Conservation (phyloP, 92 coral and sea anemone genomes). For the Heliopora coerulea region DNA sequence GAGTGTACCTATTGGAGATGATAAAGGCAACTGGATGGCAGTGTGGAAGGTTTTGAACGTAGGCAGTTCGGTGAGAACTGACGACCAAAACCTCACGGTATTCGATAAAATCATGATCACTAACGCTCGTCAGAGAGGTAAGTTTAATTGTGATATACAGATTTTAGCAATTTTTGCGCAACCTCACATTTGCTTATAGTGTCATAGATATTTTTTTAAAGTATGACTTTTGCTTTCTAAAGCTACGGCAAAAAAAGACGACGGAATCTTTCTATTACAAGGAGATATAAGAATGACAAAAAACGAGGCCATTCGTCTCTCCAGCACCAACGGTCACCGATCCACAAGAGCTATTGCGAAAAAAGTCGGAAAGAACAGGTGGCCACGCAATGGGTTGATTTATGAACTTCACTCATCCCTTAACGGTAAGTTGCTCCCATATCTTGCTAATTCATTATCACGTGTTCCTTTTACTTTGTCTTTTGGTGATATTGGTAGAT, state of each 20-base stretch:
- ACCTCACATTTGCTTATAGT: not conserved
- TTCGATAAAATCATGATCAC: conserved; percentile 2
- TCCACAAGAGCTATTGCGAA: not conserved
- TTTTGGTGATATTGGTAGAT: no score
- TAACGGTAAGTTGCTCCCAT: conserved; percentile 16
- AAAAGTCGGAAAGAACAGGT: conserved; percentile 15
- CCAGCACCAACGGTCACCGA: not conserved
- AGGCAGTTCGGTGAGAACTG: not conserved
- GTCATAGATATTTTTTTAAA: not conserved
- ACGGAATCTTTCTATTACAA: conserved; percentile 20
- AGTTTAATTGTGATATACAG: not conserved
- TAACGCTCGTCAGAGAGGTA: conserved; percentile 17
- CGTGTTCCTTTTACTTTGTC: no score
- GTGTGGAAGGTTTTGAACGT: conserved; percentile 17
- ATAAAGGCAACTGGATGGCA: conserved; percentile 16
- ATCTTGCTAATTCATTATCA: no score
- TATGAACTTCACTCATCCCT: conserved; percentile 18
- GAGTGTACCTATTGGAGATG: no score
- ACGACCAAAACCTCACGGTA: not conserved
- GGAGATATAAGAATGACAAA: conserved; percentile 27
- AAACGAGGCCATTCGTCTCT: not conserved
- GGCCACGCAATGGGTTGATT: conserved; percentile 17
- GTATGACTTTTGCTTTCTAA: not conserved
- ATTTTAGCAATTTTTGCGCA: not conserved
- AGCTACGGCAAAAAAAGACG: conserved; percentile 14